Evolutionary conservation across 2,888 invertebrate species (phyloP), one percentile per base, ranked within the genome.

Genomic region (Helobdella robusta): DNA sequence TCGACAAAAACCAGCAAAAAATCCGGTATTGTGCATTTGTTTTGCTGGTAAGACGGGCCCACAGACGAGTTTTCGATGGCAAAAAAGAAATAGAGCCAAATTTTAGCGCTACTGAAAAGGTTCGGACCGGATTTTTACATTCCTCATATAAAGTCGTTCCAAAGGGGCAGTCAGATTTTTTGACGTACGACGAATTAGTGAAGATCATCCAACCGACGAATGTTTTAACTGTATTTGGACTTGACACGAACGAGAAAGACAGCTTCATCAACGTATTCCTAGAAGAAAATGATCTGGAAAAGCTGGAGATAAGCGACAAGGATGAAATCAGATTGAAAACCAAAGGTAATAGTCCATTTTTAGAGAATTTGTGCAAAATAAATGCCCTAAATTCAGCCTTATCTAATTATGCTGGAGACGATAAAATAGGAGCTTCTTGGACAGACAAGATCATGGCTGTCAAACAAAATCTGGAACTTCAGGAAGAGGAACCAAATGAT

Each of bases 91-190:
- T 56, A 25, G 56, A 56, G n/a, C 25, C 56, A 5, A 28, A 56
- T 30, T 56, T 56, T n/a, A 56, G 25, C 8, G 28, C 56, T n/a
- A 56, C 25, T 6, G 56, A 56, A 56, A 56, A 56, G 32, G 28
- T 56, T 30, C 56, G 56, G 32, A 56, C 56, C n/a, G 56, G 56
- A 8, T 56, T 25, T 56, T 56, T 56, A 32, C 56, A 56, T 11
- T 56, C 56, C 1, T 56, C 56, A n/a, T 56, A 56, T 11, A 56
- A 56, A 30, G 56, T 56, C 32, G 23, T 56, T 11, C 30, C 32
- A n/a, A 56, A 56, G 32, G 56, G 28, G 4, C 25, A 56, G n/a
- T 56, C 28, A 32, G 56, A 56, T 1, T n/a, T 28, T 30, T n/a
- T 28, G 11, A 28, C 28, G 11, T 40, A 40, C 44, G n/a, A 40